Conservation (phyloP, 2,797 vertebrate species). For the Mus spretus region DNA sequence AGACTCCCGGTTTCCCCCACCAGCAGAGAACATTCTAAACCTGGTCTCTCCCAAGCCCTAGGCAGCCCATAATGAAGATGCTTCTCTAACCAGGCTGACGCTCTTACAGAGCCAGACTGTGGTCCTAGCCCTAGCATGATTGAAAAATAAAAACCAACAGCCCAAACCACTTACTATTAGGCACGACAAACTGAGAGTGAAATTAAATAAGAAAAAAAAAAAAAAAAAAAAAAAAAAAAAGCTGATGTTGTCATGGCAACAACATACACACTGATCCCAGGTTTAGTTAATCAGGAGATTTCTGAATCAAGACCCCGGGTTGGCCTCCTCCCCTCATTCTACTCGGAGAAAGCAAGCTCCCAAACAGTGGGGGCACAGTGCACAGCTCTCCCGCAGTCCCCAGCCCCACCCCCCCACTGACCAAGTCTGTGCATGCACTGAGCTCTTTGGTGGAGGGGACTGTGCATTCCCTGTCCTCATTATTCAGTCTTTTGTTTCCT, state of each 20-base stretch:
- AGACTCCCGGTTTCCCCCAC: not conserved
- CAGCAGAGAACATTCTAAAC: not conserved
- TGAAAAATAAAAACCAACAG: not conserved
- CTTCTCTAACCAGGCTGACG: not conserved
- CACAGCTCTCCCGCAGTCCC: not conserved
- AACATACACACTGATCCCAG: not conserved
- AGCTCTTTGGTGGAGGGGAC: rapidly evolving
- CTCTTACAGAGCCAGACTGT: not conserved
- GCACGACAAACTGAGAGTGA: not conserved
- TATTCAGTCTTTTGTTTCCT: not conserved
- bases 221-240: too few relatives aligned
- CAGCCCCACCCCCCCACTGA: too few relatives aligned
- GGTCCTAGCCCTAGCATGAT: not conserved
- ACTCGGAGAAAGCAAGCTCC: not conserved
- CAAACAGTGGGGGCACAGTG: not conserved
- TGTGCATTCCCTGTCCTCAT: conserved; percentile 49
- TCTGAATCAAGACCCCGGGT: not conserved
- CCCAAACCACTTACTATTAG: not conserved
- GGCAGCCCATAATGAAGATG: not conserved
- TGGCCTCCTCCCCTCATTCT: not conserved
- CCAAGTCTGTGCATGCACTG: not conserved
- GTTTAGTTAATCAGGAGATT: not conserved
- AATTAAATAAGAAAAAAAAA: not conserved
- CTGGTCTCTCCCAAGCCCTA: not conserved
- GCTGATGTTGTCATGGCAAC: not conserved